Evolutionary conservation across 2,888 invertebrate genomes (phyloP), one percentile per base, ranked within the genome.

Genomic region (Fragum whitleyi): DNA sequence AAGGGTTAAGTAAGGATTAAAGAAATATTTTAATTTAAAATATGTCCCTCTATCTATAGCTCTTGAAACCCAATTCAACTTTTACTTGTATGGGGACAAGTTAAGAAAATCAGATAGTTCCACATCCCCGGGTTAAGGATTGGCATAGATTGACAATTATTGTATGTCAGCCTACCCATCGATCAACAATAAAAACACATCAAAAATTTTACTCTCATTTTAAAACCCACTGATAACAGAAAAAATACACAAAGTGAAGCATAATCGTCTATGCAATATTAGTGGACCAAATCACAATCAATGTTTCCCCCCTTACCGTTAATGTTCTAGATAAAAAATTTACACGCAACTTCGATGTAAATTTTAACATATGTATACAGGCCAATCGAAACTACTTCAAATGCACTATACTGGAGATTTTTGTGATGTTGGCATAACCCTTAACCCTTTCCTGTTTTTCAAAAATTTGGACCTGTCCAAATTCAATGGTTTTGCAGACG

Each of bases 381-480:
- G 21, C 65, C 28, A 65, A 65, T 65, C 23, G 65, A 65, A 65
- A 65, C 65, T 21, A 65, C 65, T 65, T 42, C 65, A 65, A 65
- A 11, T 65, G 65, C 65, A 65, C 65, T 23, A 39, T 9, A 5
- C 14, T 39, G 14, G n/a, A n/a, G n/a, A n/a, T n/a, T n/a, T n/a
- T n/a, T n/a, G n/a, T n/a, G n/a, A n/a, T n/a, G n/a, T n/a, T n/a
- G n/a, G n/a, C n/a, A n/a, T n/a, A n/a, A n/a, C n/a, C n/a, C n/a
- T n/a, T n/a, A n/a, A n/a, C n/a, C n/a, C n/a, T n/a, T n/a, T n/a
- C n/a, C n/a, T n/a, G n/a, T n/a, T n/a, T n/a, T n/a, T n/a, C n/a
- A n/a, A n/a, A n/a, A n/a, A n/a, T n/a, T n/a, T n/a, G n/a, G n/a
- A n/a, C n/a, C n/a, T n/a, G n/a, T n/a, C n/a, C n/a, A n/a, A n/a